These are phyloP conservation scores for Oscheius onirici DNA, from an alignment of 2,888 invertebrate species.

Conservation along the genomic window DNA sequence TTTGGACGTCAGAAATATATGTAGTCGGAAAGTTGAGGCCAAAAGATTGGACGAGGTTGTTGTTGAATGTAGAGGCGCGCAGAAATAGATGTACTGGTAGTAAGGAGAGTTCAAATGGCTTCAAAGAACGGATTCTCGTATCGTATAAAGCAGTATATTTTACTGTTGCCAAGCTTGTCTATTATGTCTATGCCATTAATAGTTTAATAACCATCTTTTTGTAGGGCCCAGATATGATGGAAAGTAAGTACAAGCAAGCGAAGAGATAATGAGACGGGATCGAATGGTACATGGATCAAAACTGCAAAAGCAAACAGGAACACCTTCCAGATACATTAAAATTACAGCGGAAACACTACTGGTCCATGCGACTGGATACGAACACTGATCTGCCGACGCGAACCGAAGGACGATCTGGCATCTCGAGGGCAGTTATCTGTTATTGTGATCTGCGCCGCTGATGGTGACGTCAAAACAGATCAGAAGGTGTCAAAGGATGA, in stretches of 20 bases:
- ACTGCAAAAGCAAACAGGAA: background rate
- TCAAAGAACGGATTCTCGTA: too few relatives aligned
- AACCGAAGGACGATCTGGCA: too few relatives aligned
- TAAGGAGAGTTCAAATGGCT: too few relatives aligned
- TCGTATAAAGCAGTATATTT: too few relatives aligned
- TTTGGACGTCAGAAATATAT: background rate
- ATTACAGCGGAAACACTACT: background rate
- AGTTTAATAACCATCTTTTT: too few relatives aligned
- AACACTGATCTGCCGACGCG: background rate
- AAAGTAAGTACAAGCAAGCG: too few relatives aligned
- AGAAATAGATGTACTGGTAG: too few relatives aligned
- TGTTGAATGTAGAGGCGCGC: background rate
- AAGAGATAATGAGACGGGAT: background rate
- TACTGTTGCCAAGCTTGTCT: too few relatives aligned
- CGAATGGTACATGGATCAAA: background rate
- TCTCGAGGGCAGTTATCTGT: conserved; percentile 10
- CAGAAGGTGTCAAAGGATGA: background rate
- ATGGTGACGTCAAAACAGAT: background rate
- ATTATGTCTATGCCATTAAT: too few relatives aligned
- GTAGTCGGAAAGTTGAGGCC: background rate
- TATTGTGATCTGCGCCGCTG: conserved; percentile 8
- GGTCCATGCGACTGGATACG: background rate
- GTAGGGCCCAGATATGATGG: too few relatives aligned
- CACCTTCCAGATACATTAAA: background rate
- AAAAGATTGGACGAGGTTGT: background rate